These are phyloP conservation scores for Notarius quadriscutis DNA, from an alignment of 2,113 vertebrate species.

Conservation along the genomic window DNA sequence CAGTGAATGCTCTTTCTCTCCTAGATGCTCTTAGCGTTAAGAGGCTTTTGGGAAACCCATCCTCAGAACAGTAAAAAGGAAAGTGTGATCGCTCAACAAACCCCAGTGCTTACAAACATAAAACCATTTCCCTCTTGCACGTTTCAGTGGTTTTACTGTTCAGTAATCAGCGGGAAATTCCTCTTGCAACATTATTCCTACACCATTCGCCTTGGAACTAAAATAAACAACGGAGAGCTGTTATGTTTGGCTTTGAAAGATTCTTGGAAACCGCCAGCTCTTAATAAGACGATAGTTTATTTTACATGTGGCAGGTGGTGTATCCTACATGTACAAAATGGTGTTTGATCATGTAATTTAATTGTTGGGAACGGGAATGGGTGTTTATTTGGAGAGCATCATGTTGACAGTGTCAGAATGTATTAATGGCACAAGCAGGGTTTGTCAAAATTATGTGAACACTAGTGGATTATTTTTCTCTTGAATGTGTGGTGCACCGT, in stretches of 20 bases:
- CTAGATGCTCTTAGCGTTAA: too few relatives aligned
- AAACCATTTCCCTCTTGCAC: not conserved
- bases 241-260: not conserved
- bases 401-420: not conserved
- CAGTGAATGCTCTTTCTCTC: too few relatives aligned
- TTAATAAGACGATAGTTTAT: slow-evolving; percentile 21
- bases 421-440: not conserved
- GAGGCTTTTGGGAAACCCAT: too few relatives aligned
- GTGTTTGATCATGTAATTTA: not conserved
- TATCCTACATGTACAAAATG: not conserved
- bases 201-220: not conserved
- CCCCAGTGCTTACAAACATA: not conserved
- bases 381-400: slow-evolving; percentile 19
- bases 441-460: too few relatives aligned
- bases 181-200: not conserved
- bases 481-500: too few relatives aligned
- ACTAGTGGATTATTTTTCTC: too few relatives aligned
- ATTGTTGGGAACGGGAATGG: not conserved
- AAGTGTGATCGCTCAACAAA: not conserved
- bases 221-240: not conserved
- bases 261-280: not conserved
- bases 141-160: not conserved
- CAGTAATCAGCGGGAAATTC: not conserved
- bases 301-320: slow-evolving; percentile 9
- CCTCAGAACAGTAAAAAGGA: not conserved